phyloP scores from a whole-genome alignment of 2,888 invertebrate genomes.

The Sinelater perroti region DNA sequence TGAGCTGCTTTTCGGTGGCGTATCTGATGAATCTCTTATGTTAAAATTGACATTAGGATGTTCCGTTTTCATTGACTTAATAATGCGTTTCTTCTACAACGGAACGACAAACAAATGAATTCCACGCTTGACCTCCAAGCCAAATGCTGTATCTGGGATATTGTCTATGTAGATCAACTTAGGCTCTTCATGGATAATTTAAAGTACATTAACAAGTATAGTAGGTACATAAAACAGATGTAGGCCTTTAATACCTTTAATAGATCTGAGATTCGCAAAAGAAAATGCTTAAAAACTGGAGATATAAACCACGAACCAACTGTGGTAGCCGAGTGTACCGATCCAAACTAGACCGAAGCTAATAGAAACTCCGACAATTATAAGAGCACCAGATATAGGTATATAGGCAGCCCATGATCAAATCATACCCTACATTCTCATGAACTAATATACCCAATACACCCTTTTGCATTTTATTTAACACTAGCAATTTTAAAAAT shows the following conservation, averaged over 20 bases:
- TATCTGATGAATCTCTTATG: slow-evolving; percentile 73
- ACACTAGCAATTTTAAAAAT: no score
- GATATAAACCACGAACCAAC: slow-evolving; percentile 97
- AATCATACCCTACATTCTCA: slow-evolving; percentile 79
- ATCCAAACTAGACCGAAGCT: slow-evolving; percentile 95
- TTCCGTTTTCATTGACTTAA: slow-evolving; percentile 49
- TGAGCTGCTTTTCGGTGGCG: slow-evolving; percentile 69
- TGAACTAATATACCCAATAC: slow-evolving; percentile 90
- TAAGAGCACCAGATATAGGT: slow-evolving; percentile 99
- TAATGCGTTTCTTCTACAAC: slow-evolving; percentile 73
- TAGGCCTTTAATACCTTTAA: slow-evolving; percentile 80
- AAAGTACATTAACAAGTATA: slow-evolving; percentile 90
- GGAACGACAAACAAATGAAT: slow-evolving; percentile 86
- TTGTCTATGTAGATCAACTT: slow-evolving; percentile 87
- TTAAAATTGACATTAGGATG: slow-evolving; percentile 71
- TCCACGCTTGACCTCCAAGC: slow-evolving; percentile 72
- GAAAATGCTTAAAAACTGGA: slow-evolving; percentile 83
- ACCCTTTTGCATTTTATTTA: slow-evolving; percentile 98
- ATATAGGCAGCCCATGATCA: slow-evolving; percentile 95
- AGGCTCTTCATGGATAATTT: slow-evolving; percentile 94
- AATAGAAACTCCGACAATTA: slow-evolving; percentile 97
- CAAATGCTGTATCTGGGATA: slow-evolving; percentile 79
- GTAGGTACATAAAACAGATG: slow-evolving; percentile 95
- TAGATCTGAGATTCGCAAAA: slow-evolving; percentile 80
- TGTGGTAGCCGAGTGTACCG: slow-evolving; percentile 72